Base-by-base conservation (phyloP, 1,140 invertebrate genomes). In the Drosophila pruinosa region DNA sequence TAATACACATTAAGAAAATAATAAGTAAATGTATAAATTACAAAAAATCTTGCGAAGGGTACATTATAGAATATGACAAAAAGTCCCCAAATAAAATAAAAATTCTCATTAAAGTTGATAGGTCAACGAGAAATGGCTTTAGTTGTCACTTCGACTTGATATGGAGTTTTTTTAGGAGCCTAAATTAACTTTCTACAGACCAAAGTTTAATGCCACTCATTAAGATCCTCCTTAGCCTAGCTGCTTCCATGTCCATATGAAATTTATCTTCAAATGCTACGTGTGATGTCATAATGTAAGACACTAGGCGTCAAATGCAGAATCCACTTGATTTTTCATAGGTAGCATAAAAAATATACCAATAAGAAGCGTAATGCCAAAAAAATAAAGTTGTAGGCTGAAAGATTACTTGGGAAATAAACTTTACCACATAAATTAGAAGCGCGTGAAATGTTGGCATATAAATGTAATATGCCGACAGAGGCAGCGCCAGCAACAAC, bases 381-480 rank as follows among this genome's bases (percentile, higher is more conserved):
- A 85, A 79, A 80, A 85, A 86, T 75, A 83, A 83, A 80, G 77
- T 70, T 53, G 56, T 53, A 54, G 62, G 57, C 48, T 81, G 62
- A 69, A 50, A 76, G 74, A 86, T 86, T 65, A 80, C 77, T 86
- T 86, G 77, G 58, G 62, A 63, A 81, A 85, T 73, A 75, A 83
- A 77, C 81, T 48, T 65, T 48, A 59, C 81, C 64, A 79, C 81
- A 85, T 86, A 86, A 85, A 86, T 85, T 86, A 86, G 69, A 58
- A 80, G 80, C 73, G 81, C 76, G 68, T 85, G 77, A 85, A 88
- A 68, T 80, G 68, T 75, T 71, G 69, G 56, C 61, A 71, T 77
- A 86, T 85, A 86, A 86, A 85, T 85, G 77, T 86, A 86, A 85
- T 86, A 75, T 80, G 76, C 80, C 79, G 80, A 54, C 67, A 67